Percentiles rank a stretch among this genome's conserved stretches.
phyloP scores from a whole-genome alignment of 1,140 invertebrate species.

The Drosophila ogumai region DNA sequence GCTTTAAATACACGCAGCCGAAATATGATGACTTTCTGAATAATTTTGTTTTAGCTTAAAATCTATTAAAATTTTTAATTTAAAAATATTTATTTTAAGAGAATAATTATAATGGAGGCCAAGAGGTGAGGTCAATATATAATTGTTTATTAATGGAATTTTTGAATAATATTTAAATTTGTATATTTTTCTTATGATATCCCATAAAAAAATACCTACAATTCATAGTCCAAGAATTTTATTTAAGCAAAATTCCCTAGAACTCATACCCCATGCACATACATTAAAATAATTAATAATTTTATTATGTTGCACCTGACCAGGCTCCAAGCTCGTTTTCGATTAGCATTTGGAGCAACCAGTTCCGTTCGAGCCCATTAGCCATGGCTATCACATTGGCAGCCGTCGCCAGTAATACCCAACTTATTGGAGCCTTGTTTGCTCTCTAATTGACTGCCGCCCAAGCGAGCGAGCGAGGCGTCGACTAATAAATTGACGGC shows the following conservation, averaged over 20 bases:
- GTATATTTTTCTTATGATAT: neutral
- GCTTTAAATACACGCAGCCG: too few relatives aligned
- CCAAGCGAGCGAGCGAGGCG: conserved; percentile 29
- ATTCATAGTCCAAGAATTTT: neutral
- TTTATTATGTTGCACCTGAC: conserved; percentile 16
- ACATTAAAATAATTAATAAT: conserved; percentile 11
- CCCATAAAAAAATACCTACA: neutral
- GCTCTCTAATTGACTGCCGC: conserved; percentile 53
- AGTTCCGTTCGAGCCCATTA: conserved; percentile 29
- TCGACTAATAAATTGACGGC: conserved; percentile 37
- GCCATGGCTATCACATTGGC: conserved; percentile 20
- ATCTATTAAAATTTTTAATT: too few relatives aligned
- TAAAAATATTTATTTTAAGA: too few relatives aligned
- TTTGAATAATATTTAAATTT: neutral
- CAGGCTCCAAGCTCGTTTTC: neutral
- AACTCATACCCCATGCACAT: neutral
- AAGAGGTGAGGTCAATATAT: too few relatives aligned
- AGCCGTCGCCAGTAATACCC: conserved; percentile 18
- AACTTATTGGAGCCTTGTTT: conserved; percentile 43
- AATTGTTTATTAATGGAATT: too few relatives aligned
- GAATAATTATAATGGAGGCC: too few relatives aligned
- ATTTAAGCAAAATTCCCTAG: neutral
- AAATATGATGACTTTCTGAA: too few relatives aligned
- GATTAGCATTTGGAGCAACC: conserved; percentile 30
- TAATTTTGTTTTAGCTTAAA: too few relatives aligned